These are phyloP conservation scores for Scyliorhinus canicula DNA, from an alignment of 2,797 vertebrate genomes.

Conservation along the genomic window DNA sequence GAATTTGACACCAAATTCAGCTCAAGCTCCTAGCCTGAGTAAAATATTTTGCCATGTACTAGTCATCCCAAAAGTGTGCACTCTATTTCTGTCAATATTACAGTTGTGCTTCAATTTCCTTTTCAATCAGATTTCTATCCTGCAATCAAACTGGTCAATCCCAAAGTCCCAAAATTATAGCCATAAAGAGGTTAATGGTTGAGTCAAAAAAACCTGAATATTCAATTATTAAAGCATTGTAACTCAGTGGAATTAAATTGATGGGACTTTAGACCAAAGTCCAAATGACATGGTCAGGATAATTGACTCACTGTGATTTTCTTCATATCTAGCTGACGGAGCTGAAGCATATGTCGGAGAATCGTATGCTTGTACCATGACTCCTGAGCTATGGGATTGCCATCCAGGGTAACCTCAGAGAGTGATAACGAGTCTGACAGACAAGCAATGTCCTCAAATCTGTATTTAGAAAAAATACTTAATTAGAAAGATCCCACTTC, in stretches of 20 bases:
- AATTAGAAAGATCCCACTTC: background rate
- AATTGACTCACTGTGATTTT: conserved; percentile 81
- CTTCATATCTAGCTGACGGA: conserved; percentile 98
- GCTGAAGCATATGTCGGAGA: conserved; percentile 92
- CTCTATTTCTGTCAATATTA: background rate
- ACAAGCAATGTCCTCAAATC: conserved; percentile 84
- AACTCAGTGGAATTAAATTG: background rate
- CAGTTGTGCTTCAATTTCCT: background rate
- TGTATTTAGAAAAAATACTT: conserved; percentile 51
- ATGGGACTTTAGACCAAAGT: background rate
- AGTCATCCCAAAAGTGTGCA: background rate
- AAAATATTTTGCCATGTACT: background rate
- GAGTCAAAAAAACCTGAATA: background rate
- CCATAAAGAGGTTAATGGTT: background rate
- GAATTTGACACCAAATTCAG: background rate
- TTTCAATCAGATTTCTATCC: background rate
- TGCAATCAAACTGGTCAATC: background rate
- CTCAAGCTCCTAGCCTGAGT: background rate
- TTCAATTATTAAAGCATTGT: background rate
- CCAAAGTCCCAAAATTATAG: conserved; percentile 2
- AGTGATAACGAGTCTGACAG: conserved; percentile 77
- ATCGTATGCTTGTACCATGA: conserved; percentile 96
- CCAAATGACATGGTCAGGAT: background rate
- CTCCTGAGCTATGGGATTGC: conserved; percentile 97
- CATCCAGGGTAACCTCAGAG: conserved; percentile 94